Evolutionary conservation across 2,888 invertebrate species (phyloP).

Genomic region (Gibbula magus): DNA sequence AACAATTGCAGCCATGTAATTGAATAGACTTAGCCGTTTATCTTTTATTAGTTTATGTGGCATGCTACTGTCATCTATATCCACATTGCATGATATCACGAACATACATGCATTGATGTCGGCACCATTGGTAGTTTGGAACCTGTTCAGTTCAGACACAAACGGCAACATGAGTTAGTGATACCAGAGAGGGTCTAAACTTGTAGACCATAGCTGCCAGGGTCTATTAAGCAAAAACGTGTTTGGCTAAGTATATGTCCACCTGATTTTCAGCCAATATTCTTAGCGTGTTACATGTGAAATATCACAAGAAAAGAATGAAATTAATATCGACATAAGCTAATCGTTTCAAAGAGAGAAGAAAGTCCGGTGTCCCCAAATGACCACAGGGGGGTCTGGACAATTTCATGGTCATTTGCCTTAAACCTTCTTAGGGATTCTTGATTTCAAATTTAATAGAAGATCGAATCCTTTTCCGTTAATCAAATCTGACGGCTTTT

Average conservation of each 20-base stretch:
- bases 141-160: too few relatives aligned
- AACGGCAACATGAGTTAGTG: too few relatives aligned
- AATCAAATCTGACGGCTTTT: constrained; percentile 24
- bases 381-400: constrained; percentile 1
- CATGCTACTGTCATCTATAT: too few relatives aligned
- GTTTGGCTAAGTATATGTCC: background rate
- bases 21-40: too few relatives aligned
- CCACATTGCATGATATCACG: too few relatives aligned
- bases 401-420: background rate
- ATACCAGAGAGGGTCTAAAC: too few relatives aligned
- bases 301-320: background rate
- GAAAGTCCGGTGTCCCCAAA: background rate
- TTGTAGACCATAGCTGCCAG: background rate
- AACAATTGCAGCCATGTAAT: too few relatives aligned
- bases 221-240: background rate
- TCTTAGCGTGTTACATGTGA: background rate
- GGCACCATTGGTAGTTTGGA: too few relatives aligned
- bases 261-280: background rate
- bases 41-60: too few relatives aligned
- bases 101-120: too few relatives aligned
- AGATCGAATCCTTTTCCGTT: constrained; percentile 25
- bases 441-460: constrained; percentile 25
- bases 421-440: background rate
- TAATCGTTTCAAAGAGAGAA: background rate
- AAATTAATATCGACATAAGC: constrained; percentile 10